Evolutionary conservation across 2,888 invertebrate species (phyloP), one percentile per base, ranked within the genome.

Genomic region (Sinotaia quadrata): DNA sequence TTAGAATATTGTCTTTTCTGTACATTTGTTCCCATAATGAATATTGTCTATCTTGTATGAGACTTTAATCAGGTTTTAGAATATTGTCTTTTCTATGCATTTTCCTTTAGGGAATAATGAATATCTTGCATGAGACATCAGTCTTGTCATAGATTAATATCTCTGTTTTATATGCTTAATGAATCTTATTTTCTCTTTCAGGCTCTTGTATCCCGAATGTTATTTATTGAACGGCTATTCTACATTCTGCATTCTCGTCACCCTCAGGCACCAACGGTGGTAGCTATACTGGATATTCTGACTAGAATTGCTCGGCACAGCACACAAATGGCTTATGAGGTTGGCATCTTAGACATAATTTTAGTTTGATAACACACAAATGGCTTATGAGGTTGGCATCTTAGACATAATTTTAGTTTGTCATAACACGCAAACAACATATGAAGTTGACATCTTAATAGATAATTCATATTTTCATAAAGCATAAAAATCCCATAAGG

Each of bases 291-390:
- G 59, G 94, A 95, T 88, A 92, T 96, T 75, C 89, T 97, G 57
- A 93, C 92, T 61, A 91, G 95, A 74, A 87, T 97, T 47, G 91
- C 92, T 0, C 91, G 95, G 82, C 94, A 95, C 86, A 95, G 94
- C 10, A 88, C 91, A 49, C 91, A 92, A 74, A 90, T 92, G 63
- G 91, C 93, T 0, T 87, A 90, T 74, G 73, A 85, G 81, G 85
- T 86, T 63, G 66, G 69, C 31, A 31, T 4, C 18, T 31, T 47
- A n/a, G 15, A 18, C 21, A 4, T n/a, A n/a, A 27, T 36, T 58
- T 18, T 12, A 29, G 18, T 91, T 90, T 83, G 91, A 57, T 31
- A 21, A 54, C 29, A 54, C 1, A 54, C 10, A 12, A 24, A 27
- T 7, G 54, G 31, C 54, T 54, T 5, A 7, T 31, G 2, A 18